Percentiles rank a stretch among this genome's conserved stretches.
Conservation (phyloP, 2,888 invertebrate genomes). For the Pheosia tremula region DNA sequence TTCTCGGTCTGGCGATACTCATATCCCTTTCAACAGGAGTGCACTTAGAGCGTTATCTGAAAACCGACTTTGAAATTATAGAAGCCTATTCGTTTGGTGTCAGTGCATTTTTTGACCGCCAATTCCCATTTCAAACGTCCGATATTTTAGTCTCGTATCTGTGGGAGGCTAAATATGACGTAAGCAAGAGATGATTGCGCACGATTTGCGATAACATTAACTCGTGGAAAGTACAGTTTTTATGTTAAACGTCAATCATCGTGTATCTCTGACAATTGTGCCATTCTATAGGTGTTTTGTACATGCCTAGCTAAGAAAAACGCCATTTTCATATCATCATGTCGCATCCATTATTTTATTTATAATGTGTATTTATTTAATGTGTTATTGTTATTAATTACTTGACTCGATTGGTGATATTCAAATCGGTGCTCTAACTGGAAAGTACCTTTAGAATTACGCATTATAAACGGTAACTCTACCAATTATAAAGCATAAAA, state of each 20-base stretch:
- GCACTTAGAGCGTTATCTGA: too few relatives aligned
- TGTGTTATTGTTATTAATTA: too few relatives aligned
- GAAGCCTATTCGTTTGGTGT: too few relatives aligned
- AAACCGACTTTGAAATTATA: too few relatives aligned
- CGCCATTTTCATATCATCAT: neutral
- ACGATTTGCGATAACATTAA: neutral
- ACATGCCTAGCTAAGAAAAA: neutral
- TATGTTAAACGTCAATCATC: neutral
- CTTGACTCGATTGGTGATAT: too few relatives aligned
- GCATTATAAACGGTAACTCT: neutral
- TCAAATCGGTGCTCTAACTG: too few relatives aligned
- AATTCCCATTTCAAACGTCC: neutral
- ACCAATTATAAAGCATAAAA: slow-evolving; percentile 20
- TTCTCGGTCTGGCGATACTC: too few relatives aligned
- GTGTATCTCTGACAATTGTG: neutral
- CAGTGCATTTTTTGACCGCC: too few relatives aligned
- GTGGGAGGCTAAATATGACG: slow-evolving; percentile 6
- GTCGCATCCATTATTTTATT: too few relatives aligned
- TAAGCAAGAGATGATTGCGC: slow-evolving; percentile 3
- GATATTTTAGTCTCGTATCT: neutral
- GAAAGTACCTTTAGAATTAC: too few relatives aligned
- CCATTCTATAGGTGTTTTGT: neutral
- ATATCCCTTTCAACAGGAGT: too few relatives aligned
- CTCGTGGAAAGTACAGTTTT: neutral
- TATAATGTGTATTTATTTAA: too few relatives aligned